These are phyloP conservation scores for Paraescarpia echinospica DNA, from an alignment of 1,140 invertebrate species.

Conservation along the genomic window DNA sequence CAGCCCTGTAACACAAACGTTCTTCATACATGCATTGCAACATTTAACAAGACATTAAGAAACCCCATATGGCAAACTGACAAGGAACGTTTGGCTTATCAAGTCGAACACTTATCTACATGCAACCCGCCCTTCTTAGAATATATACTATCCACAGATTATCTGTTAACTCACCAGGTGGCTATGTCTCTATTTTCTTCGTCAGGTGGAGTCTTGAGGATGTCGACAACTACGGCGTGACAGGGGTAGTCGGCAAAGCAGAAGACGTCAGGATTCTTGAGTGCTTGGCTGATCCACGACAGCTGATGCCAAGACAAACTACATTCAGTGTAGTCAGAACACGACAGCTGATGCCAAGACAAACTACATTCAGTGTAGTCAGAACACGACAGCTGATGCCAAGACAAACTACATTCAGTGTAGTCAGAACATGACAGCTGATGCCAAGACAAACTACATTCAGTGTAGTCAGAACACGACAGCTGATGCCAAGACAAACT, in stretches of 20 bases:
- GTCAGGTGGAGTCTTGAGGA: conserved; percentile 90
- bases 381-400: conserved; percentile 72
- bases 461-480: conserved; percentile 63
- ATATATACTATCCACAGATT: too few relatives aligned
- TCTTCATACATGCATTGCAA: conserved; percentile 11
- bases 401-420: neutral
- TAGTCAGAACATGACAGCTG: conserved; percentile 72
- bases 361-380: neutral
- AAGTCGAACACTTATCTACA: too few relatives aligned
- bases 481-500: conserved; percentile 64
- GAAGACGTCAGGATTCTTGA: conserved; percentile 86
- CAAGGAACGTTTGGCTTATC: too few relatives aligned
- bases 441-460: neutral
- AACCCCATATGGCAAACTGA: too few relatives aligned
- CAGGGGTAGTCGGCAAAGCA: conserved; percentile 90
- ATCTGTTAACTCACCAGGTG: conserved; percentile 76
- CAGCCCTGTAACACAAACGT: too few relatives aligned
- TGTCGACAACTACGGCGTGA: conserved; percentile 80
- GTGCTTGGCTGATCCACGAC: conserved; percentile 80
- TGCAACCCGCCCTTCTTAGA: too few relatives aligned
- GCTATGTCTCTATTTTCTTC: conserved; percentile 87
- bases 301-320: conserved; percentile 62
- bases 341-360: conserved; percentile 54
- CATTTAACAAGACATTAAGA: neutral
- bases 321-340: neutral